phyloP scores from a whole-genome alignment of 2,113 vertebrate genomes.

The Peromyscus californicus region DNA sequence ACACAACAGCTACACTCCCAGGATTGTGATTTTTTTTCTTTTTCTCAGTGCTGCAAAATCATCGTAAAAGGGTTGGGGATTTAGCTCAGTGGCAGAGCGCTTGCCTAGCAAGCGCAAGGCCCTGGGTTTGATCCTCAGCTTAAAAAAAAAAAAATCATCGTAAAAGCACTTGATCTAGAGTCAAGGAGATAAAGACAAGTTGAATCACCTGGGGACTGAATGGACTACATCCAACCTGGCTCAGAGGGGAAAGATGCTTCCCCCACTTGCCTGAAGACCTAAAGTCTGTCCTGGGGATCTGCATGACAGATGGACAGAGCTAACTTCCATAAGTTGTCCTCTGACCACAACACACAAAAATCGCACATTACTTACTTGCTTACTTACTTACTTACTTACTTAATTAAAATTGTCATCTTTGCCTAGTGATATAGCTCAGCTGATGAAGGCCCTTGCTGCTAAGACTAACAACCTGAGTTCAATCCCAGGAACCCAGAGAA shows the following conservation, averaged over 20 bases:
- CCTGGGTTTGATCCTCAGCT: too few relatives aligned
- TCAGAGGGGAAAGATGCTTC: not conserved
- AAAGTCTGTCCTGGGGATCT: not conserved
- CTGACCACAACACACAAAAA: not conserved
- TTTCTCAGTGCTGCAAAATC: slow-evolving; percentile 13
- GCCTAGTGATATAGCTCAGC: not conserved
- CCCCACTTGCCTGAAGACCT: not conserved
- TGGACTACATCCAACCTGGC: not conserved
- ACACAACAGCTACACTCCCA: slow-evolving; percentile 67
- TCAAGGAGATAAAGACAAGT: slow-evolving; percentile 78
- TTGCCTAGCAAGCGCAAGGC: too few relatives aligned
- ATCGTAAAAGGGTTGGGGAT: slow-evolving; percentile 61
- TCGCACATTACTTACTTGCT: not conserved
- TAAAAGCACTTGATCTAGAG: slow-evolving; percentile 76
- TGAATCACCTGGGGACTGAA: slow-evolving; percentile 77
- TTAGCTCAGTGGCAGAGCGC: too few relatives aligned
- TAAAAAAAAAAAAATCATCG: not conserved
- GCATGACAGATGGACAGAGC: not conserved
- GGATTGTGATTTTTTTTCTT: slow-evolving; percentile 79
- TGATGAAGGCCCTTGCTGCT: not conserved
- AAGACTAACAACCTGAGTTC: not conserved
- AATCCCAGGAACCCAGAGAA: not conserved
- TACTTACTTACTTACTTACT: not conserved
- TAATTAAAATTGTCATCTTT: not conserved
- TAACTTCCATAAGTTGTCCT: not conserved